Base-by-base conservation (phyloP, 2,888 invertebrate species). In the Tachina grossa region DNA sequence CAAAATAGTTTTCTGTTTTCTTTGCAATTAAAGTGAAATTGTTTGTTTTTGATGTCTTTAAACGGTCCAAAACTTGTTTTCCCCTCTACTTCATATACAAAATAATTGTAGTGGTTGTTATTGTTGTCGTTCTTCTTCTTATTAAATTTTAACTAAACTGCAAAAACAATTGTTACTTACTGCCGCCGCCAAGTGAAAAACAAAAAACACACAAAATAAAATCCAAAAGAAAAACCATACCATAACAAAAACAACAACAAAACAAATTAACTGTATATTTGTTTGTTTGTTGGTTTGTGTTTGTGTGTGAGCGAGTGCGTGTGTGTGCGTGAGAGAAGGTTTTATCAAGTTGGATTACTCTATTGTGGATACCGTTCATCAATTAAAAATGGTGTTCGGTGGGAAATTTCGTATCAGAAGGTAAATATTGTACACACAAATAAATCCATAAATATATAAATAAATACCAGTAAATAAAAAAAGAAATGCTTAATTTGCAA, bases 371-470 rank as follows among this genome's bases (percentile, higher is more conserved):
- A 89, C 90, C 87, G 89, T 89, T 75, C 88, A 89, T 88, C 90
- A 90, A 87, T 89, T 91, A 89, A 92, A 93, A 89, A 93, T 93
- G 92, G 92, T 93, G 88, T 93, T 93, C 89, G 92, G 92, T 89
- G 93, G 92, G 89, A 92, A 92, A 89, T 93, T 93, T 91, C 92
- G 92, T 88, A 91, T 93, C 87, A 91, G 92, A 93, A 93, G 92
- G 92, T 93, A 92, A 90, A 87, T 85, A 57, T 43, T 45, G 45
- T 47, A 16, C 16, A 66, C 45, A 59, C 51, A 43, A 16, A 45
- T 2, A 68, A 41, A 53, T 16, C 53, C n/a, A 53, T n/a, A 22
- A 65, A 75, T 59, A 19, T 63, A 59, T 59, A 45, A 74, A 63
- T 16, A 41, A 41, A 22, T 49, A 45, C n/a, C n/a, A n/a, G n/a